These are phyloP conservation scores for Ormyrus nitidulus DNA, from an alignment of 2,888 invertebrate species.

Conservation along the genomic window DNA sequence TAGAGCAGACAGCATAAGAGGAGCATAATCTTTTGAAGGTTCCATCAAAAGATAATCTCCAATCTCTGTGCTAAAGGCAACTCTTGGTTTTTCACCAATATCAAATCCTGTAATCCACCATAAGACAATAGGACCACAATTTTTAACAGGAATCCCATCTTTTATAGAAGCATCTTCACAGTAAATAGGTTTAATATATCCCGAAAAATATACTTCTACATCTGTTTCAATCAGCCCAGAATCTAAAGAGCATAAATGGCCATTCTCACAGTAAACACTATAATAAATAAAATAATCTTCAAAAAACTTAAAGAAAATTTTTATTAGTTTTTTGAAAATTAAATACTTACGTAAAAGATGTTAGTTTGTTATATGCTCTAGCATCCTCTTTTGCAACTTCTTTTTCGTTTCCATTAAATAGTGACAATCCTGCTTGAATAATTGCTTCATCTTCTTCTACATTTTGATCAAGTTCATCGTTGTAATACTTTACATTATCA, in stretches of 20 bases:
- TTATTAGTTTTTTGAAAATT: constrained; percentile 6
- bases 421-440: constrained; percentile 83
- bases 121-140: constrained; percentile 89
- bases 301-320: neutral
- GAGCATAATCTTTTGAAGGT: constrained; percentile 83
- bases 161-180: constrained; percentile 82
- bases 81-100: constrained; percentile 79
- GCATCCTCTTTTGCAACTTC: constrained; percentile 77
- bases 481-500: constrained; percentile 78
- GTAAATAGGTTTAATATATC: constrained; percentile 87
- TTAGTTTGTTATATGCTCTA: constrained; percentile 80
- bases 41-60: constrained; percentile 85
- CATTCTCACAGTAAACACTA: constrained; percentile 86
- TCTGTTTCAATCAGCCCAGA: constrained; percentile 87
- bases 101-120: constrained; percentile 91
- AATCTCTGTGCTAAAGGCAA: constrained; percentile 32
- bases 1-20: constrained; percentile 82
- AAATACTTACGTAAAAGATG: constrained; percentile 65
- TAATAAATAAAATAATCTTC: constrained; percentile 30
- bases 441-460: constrained; percentile 86
- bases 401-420: constrained; percentile 82
- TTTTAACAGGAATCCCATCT: constrained; percentile 84
- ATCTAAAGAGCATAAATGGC: constrained; percentile 88
- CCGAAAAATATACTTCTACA: constrained; percentile 85
- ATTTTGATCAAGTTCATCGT: constrained; percentile 85